Conservation (phyloP, 2,797 vertebrate species). For the Gymnothorax javanicus region DNA sequence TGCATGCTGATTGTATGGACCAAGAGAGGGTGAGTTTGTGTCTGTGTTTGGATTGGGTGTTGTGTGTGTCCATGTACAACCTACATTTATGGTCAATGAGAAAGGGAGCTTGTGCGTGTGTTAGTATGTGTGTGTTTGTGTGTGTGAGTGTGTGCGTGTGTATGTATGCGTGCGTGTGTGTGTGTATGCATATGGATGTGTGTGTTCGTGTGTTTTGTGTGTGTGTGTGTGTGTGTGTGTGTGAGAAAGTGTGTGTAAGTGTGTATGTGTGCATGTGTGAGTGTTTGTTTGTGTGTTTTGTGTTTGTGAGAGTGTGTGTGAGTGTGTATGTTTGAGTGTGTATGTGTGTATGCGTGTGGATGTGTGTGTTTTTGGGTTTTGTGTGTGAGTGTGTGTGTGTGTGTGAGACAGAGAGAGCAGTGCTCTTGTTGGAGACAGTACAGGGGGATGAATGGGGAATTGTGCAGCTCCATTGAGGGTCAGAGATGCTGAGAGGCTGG, state of each 20-base stretch:
- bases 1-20: neutral
- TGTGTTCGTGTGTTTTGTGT: too few species aligned
- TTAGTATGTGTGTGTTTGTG: neutral
- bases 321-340: too few species aligned
- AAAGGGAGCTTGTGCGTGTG: too few species aligned
- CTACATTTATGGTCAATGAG: too few species aligned
- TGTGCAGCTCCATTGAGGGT: slow-evolving; percentile 75
- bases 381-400: neutral
- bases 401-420: slow-evolving; percentile 34
- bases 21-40: neutral
- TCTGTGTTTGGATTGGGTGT: neutral
- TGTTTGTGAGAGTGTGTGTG: too few species aligned
- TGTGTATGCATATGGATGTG: neutral
- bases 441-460: slow-evolving; percentile 77
- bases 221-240: too few species aligned
- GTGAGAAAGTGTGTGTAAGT: too few species aligned
- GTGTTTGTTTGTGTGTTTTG: too few species aligned
- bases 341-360: too few species aligned
- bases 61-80: neutral
- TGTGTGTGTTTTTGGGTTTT: too few species aligned
- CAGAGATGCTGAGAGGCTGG: slow-evolving; percentile 80
- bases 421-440: slow-evolving; percentile 20
- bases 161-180: neutral
- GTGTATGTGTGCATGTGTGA: too few species aligned
- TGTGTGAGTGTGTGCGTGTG: neutral